These are phyloP conservation scores for Liposcelis brunnea DNA, from an alignment of 2,888 invertebrate species.

Conservation along the genomic window DNA sequence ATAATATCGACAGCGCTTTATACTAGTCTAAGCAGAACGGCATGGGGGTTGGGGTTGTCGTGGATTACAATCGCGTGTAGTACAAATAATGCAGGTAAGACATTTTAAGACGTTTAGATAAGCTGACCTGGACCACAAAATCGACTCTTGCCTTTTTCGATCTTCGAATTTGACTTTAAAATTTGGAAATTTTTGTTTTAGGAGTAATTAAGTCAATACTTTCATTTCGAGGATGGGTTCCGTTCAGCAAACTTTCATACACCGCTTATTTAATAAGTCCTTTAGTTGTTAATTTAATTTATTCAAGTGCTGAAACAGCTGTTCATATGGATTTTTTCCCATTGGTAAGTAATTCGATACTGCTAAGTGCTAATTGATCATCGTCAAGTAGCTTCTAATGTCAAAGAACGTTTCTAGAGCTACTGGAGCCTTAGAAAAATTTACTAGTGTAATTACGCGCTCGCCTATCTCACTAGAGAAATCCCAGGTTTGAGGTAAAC, in stretches of 20 bases:
- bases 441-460: no score
- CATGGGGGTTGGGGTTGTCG: constrained; percentile 35
- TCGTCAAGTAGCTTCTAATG: no score
- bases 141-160: no score
- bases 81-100: constrained; percentile 32
- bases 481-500: no score
- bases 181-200: no score
- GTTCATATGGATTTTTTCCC: constrained; percentile 23
- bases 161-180: no score
- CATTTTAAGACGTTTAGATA: constrained; percentile 1
- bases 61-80: constrained; percentile 39
- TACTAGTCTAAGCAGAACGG: constrained; percentile 31
- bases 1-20: constrained; percentile 30
- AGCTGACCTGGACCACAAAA: background rate
- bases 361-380: background rate
- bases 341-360: constrained; percentile 22
- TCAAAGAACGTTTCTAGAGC: no score
- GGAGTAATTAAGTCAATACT: constrained; percentile 28
- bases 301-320: constrained; percentile 22
- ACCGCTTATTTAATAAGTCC: constrained; percentile 41
- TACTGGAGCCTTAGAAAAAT: no score
- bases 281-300: constrained; percentile 32
- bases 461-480: no score
- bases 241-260: constrained; percentile 36
- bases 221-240: constrained; percentile 22